Base-by-base conservation (phyloP, 2,797 vertebrate genomes). In the Enteromius thamalakanensis region DNA sequence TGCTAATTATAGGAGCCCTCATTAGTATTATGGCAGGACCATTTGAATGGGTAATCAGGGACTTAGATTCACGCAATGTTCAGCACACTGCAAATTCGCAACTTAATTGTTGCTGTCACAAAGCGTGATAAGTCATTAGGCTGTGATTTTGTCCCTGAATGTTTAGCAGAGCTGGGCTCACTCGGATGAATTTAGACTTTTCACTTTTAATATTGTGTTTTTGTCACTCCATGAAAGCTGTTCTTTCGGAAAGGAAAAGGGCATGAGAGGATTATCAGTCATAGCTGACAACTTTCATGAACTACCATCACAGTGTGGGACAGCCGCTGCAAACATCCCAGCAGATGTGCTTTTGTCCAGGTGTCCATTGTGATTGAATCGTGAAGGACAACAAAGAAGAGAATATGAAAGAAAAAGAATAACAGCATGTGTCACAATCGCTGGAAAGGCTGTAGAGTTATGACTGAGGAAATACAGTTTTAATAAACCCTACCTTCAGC, bases 401-500 rank as follows among this genome's bases (percentile, higher is more conserved):
- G 26, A 64, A 32, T 32, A 64, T 17, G 51, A 65, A 34, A 64
- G 51, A 75, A 51, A 74, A 32, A 87, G 83, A 88, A 85, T 81
- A 85, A 88, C 71, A 81, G 78, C 69, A 86, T 72, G 83, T 81
- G 78, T 72, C 87, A 81, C 53, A 68, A 79, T 26, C 6, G n/a
- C 47, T 65, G 79, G 62, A 85, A 81, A 76, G 76, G 67, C 32
- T 42, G 72, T 47, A 45, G n/a, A 62, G 64, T 53, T 58, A 82
- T 82, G 79, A 86, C 49, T 84, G 75, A 87, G 80, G 86, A 82
- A 88, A 91, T 91, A 91, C 89, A 89, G 87, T 90, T 91, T 91
- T 91, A 91, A 93, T 93, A 91, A 93, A 90, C 86, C 89, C 79
- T 17, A 83, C 81, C 71, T 88, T 85, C 88, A 89, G 88, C 82